These are phyloP conservation scores for Megaceryle torquata DNA, from an alignment of 2,113 vertebrate species.

Conservation along the genomic window DNA sequence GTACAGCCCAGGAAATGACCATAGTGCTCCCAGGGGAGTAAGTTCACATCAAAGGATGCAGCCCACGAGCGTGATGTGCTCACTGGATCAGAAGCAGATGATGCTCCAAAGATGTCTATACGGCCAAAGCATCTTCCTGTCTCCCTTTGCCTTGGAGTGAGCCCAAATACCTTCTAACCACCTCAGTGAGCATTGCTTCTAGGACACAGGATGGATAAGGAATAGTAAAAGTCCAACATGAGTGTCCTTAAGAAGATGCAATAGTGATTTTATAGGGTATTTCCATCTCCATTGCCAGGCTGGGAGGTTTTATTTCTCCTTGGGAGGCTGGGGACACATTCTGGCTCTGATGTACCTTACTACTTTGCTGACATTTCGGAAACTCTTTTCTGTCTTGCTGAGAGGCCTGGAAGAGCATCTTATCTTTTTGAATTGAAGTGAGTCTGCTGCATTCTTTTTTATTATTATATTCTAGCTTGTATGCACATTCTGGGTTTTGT, in stretches of 20 bases:
- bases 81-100: background rate
- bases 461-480: background rate
- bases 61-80: rapidly evolving
- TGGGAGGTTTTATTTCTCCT: background rate
- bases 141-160: background rate
- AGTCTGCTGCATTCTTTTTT: background rate
- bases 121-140: background rate
- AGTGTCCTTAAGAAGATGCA: background rate
- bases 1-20: background rate
- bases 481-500: no score
- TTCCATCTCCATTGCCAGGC: background rate
- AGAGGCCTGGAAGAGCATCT: background rate
- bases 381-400: background rate
- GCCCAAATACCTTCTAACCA: background rate
- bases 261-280: background rate
- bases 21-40: rapidly evolving
- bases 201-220: background rate
- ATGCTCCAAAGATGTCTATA: background rate
- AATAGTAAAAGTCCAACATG: background rate
- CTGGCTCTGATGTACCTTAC: background rate
- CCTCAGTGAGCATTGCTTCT: background rate
- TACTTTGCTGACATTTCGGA: background rate
- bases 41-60: rapidly evolving
- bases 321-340: background rate
- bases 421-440: background rate